Evolutionary conservation across 2,113 vertebrate genomes (phyloP).

Genomic region (Monopterus albus): DNA sequence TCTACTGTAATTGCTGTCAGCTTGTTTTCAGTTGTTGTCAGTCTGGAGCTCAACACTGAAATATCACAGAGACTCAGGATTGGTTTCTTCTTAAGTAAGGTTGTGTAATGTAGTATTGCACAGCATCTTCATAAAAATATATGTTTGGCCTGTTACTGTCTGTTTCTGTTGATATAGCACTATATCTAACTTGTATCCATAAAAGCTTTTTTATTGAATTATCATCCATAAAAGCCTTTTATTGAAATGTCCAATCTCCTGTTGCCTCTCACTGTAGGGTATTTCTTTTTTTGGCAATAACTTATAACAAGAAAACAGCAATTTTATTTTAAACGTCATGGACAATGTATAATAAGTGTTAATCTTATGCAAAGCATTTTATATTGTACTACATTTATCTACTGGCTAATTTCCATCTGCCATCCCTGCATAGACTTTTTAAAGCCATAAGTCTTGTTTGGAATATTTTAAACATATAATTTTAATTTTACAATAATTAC

Average conservation of each 20-base stretch:
- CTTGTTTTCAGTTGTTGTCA: conserved; percentile 47
- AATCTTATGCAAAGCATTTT: no score
- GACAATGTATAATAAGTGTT: no score
- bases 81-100: conserved; percentile 1
- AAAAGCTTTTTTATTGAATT: background rate
- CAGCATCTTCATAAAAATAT: conserved; percentile 5
- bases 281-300: no score
- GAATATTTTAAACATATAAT: no score
- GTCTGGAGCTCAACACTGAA: conserved; percentile 33
- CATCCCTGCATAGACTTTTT: no score
- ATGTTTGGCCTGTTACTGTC: background rate
- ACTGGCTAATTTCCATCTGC: no score
- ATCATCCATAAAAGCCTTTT: background rate
- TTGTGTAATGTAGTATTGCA: background rate
- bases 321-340: no score
- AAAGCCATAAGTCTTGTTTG: no score
- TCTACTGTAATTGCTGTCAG: conserved; percentile 41
- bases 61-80: conserved; percentile 23
- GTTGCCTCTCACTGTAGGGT: background rate
- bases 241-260: background rate
- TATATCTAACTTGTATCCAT: background rate
- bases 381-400: no score
- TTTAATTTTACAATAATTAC: no score
- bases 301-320: no score
- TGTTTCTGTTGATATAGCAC: background rate